Evolutionary conservation across 2,888 invertebrate species (phyloP).

Genomic region (Octonoba sinensis): DNA sequence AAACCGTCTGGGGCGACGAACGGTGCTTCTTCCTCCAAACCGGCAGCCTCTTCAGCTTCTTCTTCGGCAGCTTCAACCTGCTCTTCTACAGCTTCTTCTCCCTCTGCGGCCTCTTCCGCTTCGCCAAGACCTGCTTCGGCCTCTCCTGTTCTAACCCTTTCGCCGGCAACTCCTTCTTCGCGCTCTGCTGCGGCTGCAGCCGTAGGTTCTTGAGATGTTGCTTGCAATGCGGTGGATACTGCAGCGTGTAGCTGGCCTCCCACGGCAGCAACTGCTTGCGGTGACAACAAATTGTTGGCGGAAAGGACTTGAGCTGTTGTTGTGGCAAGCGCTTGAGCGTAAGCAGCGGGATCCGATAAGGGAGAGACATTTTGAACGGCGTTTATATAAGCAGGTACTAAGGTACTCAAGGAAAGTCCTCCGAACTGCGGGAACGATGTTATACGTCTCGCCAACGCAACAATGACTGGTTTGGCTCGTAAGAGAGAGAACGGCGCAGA

Average conservation of each 20-base stretch:
- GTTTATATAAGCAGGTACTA: not conserved
- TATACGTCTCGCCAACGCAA: not conserved
- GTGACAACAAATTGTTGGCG: not conserved
- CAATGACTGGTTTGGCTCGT: not conserved
- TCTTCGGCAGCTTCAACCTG: not conserved
- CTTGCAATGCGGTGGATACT: not conserved
- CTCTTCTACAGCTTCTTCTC: not conserved
- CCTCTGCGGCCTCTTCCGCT: not conserved
- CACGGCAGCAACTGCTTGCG: not conserved
- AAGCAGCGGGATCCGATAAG: not conserved
- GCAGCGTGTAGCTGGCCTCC: not conserved
- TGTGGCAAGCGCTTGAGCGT: conserved; percentile 6
- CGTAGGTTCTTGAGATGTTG: not conserved
- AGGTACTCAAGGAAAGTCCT: not conserved
- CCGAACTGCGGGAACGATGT: not conserved
- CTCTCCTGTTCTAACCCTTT: not conserved
- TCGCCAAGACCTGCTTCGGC: not conserved
- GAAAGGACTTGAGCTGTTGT: not conserved
- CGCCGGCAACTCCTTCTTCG: not conserved
- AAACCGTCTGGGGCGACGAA: not conserved
- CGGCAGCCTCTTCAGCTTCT: too few species aligned
- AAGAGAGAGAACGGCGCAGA: not conserved
- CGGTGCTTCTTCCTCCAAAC: too few species aligned
- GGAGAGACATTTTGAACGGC: not conserved
- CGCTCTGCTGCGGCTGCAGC: not conserved